phyloP scores from a whole-genome alignment of 2,888 invertebrate species.

The Criorhina ranunculi region DNA sequence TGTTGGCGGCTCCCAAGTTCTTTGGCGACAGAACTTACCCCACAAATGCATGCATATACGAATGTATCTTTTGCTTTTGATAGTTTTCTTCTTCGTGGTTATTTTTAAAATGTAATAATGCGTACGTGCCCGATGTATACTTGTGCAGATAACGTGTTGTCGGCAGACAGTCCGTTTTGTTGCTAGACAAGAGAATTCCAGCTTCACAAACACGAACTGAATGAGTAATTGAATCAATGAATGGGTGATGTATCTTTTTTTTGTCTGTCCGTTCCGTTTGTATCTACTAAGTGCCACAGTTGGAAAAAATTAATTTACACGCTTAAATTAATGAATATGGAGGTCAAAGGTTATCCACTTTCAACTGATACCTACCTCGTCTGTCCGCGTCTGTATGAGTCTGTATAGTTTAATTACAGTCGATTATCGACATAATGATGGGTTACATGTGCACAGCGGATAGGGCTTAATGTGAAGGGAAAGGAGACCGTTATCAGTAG shows the following conservation, averaged over 20 bases:
- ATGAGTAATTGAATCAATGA: conserved; percentile 70
- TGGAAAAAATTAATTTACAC: conserved; percentile 68
- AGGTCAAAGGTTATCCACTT: conserved; percentile 64
- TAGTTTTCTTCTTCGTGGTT: no score
- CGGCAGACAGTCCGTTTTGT: background rate
- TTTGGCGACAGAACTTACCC: no score
- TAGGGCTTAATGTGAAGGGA: conserved; percentile 29
- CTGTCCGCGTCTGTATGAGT: no score
- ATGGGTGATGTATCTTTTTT: conserved; percentile 40
- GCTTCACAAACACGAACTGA: conserved; percentile 21
- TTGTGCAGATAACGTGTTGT: no score
- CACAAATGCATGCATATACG: no score
- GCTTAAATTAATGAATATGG: conserved; percentile 60
- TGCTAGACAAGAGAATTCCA: conserved; percentile 22
- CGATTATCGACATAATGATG: conserved; percentile 38
- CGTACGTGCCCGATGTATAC: no score
- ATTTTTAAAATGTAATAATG: no score
- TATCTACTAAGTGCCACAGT: conserved; percentile 15
- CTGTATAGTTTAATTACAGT: conserved; percentile 15
- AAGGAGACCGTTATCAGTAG: background rate
- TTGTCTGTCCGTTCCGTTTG: background rate
- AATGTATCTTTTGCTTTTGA: no score
- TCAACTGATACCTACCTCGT: background rate
- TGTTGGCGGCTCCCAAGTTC: no score
- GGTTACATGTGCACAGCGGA: background rate